Evolutionary conservation across 2,113 vertebrate species (phyloP), one percentile per base, ranked within the genome.

Genomic region (Stictonetta naevosa): DNA sequence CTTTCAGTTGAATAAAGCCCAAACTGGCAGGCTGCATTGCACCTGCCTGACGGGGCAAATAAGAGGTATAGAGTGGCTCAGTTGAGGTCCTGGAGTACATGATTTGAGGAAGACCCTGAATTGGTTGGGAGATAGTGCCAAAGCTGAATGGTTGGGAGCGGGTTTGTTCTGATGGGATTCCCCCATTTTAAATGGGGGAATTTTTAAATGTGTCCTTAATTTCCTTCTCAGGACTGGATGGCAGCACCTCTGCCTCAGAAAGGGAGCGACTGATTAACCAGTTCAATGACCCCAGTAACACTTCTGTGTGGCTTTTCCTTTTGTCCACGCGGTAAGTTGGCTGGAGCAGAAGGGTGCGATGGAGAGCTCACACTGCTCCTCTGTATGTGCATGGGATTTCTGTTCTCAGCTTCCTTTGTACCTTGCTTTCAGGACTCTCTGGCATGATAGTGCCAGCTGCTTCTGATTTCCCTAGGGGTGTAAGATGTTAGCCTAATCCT

Each of bases 191-290:
- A 38, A 38, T 38, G 36, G 36, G 36, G 64, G 69, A 64, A 8
- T n/a, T 86, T 92, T 85, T 34, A 83, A 68, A 48, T 3, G 3
- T n/a, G 10, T 88, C 36, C 52, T 71, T 73, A 38, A 86, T 93
- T 94, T 64, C 56, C 55, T 85, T 83, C 31, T 78, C 94, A 99
- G 99, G 99, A 88, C 93, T 99, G 95, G 99, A 99, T 97, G 99
- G 99, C 58, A 99, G 99, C 94, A 99, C 99, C 28, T 99, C 99
- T 53, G 98, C 99, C 62, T 99, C 99, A 0, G 99, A 99, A 97
- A 98, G 99, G 96, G 99, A 99, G 62, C 98, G 99, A 40, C 98
- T 99, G 79, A 99, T 99, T 95, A 99, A 99, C 97, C 99, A 99
- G 97, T 99, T 99, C 96, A 99, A 99, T 84, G 99, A 99, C 95